phyloP scores from a whole-genome alignment of 2,888 invertebrate species.

The Pimpla rufipes region DNA sequence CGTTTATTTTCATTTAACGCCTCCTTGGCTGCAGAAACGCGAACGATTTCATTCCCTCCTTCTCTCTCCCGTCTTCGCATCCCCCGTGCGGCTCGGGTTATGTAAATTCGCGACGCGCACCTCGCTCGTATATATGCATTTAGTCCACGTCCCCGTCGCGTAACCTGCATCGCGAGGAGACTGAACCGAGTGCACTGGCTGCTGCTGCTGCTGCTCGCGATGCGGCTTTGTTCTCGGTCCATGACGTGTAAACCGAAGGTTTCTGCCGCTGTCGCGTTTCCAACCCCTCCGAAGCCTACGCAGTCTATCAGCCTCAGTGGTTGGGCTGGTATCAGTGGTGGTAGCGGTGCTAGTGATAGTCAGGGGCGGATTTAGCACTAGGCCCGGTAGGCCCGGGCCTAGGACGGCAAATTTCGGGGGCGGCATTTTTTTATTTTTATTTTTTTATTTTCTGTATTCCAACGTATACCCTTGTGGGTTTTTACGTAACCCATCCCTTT shows the following conservation, averaged over 20 bases:
- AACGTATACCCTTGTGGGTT: too few species aligned
- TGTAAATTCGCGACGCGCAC: conserved; percentile 46
- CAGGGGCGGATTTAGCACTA: too few species aligned
- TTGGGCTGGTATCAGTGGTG: neutral
- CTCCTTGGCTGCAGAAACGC: conserved; percentile 38
- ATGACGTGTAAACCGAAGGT: conserved; percentile 58
- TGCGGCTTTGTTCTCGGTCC: conserved; percentile 55
- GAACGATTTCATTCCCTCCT: conserved; percentile 5
- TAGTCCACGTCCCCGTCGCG: conserved; percentile 8
- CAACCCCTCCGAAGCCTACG: conserved; percentile 9
- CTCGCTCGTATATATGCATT: conserved; percentile 39
- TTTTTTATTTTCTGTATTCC: too few species aligned
- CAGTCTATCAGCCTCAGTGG: neutral
- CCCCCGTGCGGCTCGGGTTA: conserved; percentile 5
- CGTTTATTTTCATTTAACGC: conserved; percentile 59
- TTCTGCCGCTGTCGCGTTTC: conserved; percentile 39
- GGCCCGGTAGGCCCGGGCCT: too few species aligned
- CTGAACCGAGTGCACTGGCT: conserved; percentile 23
- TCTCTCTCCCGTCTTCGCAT: neutral
- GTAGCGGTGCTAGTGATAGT: neutral
- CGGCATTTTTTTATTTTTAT: too few species aligned
- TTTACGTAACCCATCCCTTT: too few species aligned
- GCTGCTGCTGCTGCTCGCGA: neutral
- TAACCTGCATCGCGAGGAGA: conserved; percentile 26
- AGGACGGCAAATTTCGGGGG: too few species aligned